A percentile compares a stretch with the other conserved stretches of the same genome.
Conservation (phyloP, 2,797 vertebrate species). For the Coluber constrictor region DNA sequence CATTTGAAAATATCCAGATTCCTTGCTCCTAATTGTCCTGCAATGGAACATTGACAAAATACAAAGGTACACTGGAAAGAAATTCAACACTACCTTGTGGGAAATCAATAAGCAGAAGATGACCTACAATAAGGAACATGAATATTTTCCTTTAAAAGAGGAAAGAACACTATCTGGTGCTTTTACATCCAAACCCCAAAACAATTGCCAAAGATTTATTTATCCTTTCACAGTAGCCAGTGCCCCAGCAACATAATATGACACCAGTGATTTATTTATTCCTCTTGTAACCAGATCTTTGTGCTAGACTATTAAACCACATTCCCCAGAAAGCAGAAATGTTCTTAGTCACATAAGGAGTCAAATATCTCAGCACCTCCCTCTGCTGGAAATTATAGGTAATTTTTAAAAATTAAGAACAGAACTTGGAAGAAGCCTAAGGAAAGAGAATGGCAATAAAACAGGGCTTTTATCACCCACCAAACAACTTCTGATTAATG, state of each 20-base stretch:
- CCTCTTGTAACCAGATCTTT: neutral
- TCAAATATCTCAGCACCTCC: neutral
- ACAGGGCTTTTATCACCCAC: neutral
- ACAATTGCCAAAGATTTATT: neutral
- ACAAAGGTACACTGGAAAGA: neutral
- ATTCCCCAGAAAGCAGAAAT: neutral
- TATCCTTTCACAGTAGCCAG: neutral
- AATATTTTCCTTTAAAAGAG: neutral
- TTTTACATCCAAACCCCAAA: neutral
- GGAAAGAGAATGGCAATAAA: neutral
- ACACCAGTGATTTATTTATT: neutral
- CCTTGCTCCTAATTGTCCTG: neutral
- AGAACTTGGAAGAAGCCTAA: neutral
- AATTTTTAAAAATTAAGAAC: neutral
- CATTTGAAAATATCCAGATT: neutral
- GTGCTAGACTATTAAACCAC: neutral
- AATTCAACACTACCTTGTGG: neutral
- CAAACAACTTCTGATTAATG: neutral
- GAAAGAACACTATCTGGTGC: neutral
- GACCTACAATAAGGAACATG: neutral
- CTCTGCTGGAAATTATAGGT: neutral
- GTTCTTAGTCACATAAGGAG: neutral
- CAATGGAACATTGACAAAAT: neutral
- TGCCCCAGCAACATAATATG: neutral
- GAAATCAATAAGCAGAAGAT: neutral